A percentile compares a stretch with the other conserved stretches of the same genome.
phyloP scores from a whole-genome alignment of 2,797 vertebrate genomes.

The Sorex maritimensis region DNA sequence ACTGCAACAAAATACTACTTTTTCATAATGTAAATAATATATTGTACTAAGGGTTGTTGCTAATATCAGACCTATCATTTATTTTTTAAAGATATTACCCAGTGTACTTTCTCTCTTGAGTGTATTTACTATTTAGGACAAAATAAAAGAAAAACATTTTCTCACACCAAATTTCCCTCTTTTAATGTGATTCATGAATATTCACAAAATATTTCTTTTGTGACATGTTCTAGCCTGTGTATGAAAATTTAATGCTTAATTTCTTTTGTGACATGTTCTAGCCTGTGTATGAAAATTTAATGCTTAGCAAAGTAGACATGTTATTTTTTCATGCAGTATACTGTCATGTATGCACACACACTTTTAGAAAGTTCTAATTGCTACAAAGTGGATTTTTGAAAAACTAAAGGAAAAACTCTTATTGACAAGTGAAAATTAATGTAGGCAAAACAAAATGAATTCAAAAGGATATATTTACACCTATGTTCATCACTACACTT shows the following conservation, averaged over 20 bases:
- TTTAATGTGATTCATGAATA: not conserved
- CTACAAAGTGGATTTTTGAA: not conserved
- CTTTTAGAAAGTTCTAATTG: not conserved
- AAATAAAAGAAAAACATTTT: not conserved
- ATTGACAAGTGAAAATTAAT: too few relatives aligned
- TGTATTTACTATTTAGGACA: not conserved
- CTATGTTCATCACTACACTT: too few relatives aligned
- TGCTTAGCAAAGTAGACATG: not conserved
- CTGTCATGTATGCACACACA: not conserved
- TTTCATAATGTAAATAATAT: not conserved
- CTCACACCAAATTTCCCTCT: not conserved
- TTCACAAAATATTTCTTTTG: not conserved
- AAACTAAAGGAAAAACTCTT: not conserved
- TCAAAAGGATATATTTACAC: too few relatives aligned
- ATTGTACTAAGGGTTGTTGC: not conserved
- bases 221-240: not conserved
- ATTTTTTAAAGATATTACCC: slow-evolving; percentile 23
- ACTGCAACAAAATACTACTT: not conserved
- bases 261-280: not conserved
- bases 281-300: not conserved
- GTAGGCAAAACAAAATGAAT: too few relatives aligned
- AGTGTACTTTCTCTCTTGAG: not conserved
- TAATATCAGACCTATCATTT: not conserved
- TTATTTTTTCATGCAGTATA: not conserved
- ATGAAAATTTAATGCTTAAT: not conserved